Conservation (phyloP, 2,113 vertebrate species). For the Girardinichthys multiradiatus region DNA sequence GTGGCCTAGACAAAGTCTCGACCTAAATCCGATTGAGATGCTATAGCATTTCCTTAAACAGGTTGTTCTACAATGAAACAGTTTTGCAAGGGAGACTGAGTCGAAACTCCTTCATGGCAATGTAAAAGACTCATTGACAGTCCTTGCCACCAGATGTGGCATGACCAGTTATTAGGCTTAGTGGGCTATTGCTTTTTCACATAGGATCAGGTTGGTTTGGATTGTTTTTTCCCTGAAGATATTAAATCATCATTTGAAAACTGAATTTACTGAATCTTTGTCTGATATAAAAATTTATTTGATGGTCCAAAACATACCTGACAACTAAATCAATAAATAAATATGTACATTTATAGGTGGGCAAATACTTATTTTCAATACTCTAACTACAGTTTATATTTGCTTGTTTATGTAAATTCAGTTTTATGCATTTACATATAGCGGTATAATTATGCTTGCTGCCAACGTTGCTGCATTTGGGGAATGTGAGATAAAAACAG, state of each 20-base stretch:
- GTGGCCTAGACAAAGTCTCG: too few relatives aligned
- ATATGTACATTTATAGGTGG: neutral
- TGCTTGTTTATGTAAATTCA: constrained; percentile 5
- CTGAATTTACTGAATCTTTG: neutral
- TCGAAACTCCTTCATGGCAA: neutral
- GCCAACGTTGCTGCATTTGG: neutral
- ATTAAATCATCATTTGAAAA: neutral
- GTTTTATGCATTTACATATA: neutral
- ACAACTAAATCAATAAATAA: neutral
- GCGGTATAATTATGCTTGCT: constrained; percentile 26
- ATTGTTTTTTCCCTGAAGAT: neutral
- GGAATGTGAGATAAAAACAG: constrained; percentile 18
- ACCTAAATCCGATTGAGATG: neutral
- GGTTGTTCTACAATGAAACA: neutral
- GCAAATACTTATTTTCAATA: neutral
- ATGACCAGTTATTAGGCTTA: too few relatives aligned
- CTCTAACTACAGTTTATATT: constrained; percentile 37
- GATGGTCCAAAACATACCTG: neutral
- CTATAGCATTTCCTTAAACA: too few relatives aligned
- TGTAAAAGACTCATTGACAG: neutral
- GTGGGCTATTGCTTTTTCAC: neutral
- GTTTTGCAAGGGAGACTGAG: neutral
- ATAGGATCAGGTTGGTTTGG: neutral
- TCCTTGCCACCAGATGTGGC: neutral
- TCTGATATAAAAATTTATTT: neutral